Evolutionary conservation across 2,797 vertebrate genomes (phyloP).

Genomic region (Helarctos malayanus): DNA sequence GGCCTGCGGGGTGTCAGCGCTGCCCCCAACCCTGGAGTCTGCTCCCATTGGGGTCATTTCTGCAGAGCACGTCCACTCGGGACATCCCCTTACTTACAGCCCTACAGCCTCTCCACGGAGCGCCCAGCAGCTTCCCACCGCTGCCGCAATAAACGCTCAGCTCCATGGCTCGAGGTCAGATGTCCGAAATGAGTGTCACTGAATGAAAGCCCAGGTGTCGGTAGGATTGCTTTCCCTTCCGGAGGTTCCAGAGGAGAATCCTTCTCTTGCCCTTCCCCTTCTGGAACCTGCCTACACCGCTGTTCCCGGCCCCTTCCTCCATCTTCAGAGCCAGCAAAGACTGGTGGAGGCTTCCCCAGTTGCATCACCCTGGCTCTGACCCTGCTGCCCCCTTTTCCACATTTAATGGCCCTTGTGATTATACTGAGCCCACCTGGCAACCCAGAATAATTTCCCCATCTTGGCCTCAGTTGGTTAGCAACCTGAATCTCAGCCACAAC

Average conservation of each 20-base stretch:
- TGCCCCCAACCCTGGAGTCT: fast-evolving
- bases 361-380: neutral
- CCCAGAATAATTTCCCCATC: neutral
- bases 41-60: neutral
- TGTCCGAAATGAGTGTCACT: fast-evolving
- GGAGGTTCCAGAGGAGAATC: fast-evolving
- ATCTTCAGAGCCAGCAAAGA: fast-evolving
- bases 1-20: fast-evolving
- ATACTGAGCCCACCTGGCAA: neutral
- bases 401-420: too few relatives aligned
- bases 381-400: too few relatives aligned
- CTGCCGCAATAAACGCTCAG: neutral
- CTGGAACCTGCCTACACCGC: neutral
- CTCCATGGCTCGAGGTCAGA: too few relatives aligned
- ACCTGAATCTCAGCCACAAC: neutral
- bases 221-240: neutral
- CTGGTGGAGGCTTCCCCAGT: fast-evolving
- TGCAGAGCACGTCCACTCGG: neutral
- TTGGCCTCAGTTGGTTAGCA: neutral
- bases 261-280: fast-evolving
- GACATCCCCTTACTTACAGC: too few relatives aligned
- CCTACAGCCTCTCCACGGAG: fast-evolving
- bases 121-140: fast-evolving
- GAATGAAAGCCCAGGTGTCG: fast-evolving
- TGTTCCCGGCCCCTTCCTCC: neutral